phyloP scores from a whole-genome alignment of 2,797 vertebrate species.

The Paratrypauchen microcephalus region DNA sequence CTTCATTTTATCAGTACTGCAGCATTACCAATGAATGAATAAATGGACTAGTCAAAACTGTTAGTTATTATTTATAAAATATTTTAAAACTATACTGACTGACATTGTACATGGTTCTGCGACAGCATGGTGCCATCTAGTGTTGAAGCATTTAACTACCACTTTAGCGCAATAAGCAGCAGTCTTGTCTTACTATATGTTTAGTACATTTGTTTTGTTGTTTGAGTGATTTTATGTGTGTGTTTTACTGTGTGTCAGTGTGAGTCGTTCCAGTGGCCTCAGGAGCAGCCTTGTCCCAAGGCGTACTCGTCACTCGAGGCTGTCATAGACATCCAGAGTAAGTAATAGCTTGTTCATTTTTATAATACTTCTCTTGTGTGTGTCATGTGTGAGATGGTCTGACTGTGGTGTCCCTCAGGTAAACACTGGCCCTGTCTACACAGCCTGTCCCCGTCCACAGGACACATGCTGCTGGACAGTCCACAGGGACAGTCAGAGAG shows the following conservation, averaged over 20 bases:
- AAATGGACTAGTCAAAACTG: not conserved
- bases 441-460: conserved; percentile 75
- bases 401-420: conserved; percentile 65
- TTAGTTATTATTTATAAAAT: not conserved
- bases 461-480: conserved; percentile 81
- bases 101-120: not conserved
- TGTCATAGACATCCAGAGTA: conserved; percentile 95
- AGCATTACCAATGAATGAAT: not conserved
- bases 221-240: not conserved
- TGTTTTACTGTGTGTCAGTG: conserved; percentile 67
- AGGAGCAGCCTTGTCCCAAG: conserved; percentile 87
- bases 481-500: conserved; percentile 78
- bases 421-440: conserved; percentile 90
- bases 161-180: too few relatives aligned
- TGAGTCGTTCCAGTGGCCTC: conserved; percentile 81
- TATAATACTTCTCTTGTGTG: not conserved
- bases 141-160: not conserved
- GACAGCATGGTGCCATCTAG: not conserved
- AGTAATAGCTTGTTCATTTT: conserved; percentile 62
- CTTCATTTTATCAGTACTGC: not conserved
- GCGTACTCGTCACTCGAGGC: conserved; percentile 89
- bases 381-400: not conserved
- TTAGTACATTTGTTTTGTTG: not conserved
- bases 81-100: not conserved
- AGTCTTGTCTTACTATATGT: too few relatives aligned